These are phyloP conservation scores for Reticulitermes speratus DNA, from an alignment of 1,140 invertebrate genomes.

Conservation along the genomic window DNA sequence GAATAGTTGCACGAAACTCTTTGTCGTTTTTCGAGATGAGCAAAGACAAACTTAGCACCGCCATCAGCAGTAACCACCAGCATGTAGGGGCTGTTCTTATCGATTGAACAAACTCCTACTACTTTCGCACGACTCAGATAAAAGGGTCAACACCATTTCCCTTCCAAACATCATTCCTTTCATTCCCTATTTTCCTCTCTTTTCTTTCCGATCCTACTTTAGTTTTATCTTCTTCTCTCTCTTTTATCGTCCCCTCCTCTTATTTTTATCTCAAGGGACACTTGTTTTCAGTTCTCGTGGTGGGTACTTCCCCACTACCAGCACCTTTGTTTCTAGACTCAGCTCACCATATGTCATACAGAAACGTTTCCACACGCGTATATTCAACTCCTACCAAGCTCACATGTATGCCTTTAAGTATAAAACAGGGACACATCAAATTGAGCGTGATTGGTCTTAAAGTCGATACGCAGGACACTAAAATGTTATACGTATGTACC, in stretches of 20 bases:
- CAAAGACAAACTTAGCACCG: background rate
- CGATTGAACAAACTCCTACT: background rate
- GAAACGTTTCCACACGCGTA: background rate
- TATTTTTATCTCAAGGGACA: background rate
- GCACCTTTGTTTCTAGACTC: background rate
- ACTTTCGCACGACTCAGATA: background rate
- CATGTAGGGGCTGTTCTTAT: background rate
- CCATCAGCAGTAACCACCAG: constrained; percentile 2
- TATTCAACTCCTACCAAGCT: background rate
- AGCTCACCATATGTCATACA: background rate
- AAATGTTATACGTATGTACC: background rate
- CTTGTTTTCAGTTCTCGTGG: background rate
- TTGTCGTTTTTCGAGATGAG: background rate
- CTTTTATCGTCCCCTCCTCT: background rate
- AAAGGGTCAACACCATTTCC: constrained; percentile 17
- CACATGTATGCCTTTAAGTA: background rate
- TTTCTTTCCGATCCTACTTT: background rate
- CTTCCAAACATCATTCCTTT: background rate
- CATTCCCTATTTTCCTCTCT: background rate
- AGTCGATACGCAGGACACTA: background rate
- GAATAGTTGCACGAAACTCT: background rate
- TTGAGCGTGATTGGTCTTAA: constrained; percentile 4
- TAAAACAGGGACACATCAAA: background rate
- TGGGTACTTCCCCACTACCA: background rate
- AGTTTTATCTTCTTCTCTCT: background rate